Conservation (phyloP, 2,113 vertebrate genomes). For the Hystrix brachyura region DNA sequence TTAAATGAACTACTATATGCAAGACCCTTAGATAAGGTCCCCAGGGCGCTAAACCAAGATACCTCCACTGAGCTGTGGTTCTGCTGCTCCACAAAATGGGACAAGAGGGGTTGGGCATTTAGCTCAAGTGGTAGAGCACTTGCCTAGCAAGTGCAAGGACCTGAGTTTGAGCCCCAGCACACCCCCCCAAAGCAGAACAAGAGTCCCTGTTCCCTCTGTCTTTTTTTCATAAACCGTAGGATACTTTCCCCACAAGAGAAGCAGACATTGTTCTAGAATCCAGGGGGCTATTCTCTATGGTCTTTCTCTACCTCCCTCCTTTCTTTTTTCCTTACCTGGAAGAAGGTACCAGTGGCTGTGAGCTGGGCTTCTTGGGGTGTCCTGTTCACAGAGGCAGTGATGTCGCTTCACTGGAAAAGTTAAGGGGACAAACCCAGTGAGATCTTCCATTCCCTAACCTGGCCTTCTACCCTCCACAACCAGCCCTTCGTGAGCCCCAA, state of each 20-base stretch:
- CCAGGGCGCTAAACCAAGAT: neutral
- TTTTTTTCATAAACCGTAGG: neutral
- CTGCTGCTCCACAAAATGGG: neutral
- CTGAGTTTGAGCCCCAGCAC: too few relatives aligned
- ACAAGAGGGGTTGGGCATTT: neutral
- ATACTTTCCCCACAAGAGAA: neutral
- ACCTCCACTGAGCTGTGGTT: neutral
- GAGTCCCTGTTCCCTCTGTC: neutral
- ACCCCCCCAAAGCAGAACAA: neutral
- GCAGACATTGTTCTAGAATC: neutral
- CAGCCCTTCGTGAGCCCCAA: neutral
- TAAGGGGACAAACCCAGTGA: slow-evolving; percentile 58
- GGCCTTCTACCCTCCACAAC: neutral
- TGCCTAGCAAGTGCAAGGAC: too few relatives aligned
- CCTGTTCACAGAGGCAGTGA: slow-evolving; percentile 23
- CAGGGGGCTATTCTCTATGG: neutral
- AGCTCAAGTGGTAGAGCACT: too few relatives aligned
- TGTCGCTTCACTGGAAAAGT: slow-evolving; percentile 55
- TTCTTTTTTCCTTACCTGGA: slow-evolving; percentile 71
- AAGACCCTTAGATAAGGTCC: neutral
- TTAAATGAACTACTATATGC: neutral
- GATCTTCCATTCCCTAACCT: neutral
- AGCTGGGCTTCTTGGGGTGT: slow-evolving; percentile 34
- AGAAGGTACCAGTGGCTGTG: slow-evolving; percentile 47
- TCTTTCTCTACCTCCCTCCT: neutral